Conservation (phyloP, 92 coral and sea anemone genomes). For the Phenganax subtilis region DNA sequence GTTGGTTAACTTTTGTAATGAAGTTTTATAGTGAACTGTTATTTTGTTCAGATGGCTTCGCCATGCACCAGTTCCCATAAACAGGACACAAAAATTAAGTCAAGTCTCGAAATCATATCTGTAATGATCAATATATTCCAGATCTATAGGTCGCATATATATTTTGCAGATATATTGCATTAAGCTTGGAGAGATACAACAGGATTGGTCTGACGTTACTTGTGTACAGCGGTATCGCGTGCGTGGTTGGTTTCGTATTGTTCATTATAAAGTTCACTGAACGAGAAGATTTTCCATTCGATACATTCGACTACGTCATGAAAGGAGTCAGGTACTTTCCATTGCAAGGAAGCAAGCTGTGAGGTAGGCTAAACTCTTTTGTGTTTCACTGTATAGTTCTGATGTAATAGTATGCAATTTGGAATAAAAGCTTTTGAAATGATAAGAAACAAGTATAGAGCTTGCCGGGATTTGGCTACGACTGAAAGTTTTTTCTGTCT, state of each 20-base stretch:
- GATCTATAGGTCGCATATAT: not conserved
- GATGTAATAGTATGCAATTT: not conserved
- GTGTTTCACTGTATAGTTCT: not conserved
- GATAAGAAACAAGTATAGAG: no score
- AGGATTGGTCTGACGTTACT: conserved; percentile 23
- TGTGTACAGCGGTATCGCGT: conserved; percentile 39
- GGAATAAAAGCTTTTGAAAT: no score
- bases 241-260: conserved; percentile 18
- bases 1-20: no score
- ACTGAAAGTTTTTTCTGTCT: no score
- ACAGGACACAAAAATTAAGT: no score
- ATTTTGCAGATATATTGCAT: conserved; percentile 67
- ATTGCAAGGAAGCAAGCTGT: not conserved
- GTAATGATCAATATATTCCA: no score
- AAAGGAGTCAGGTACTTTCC: conserved; percentile 12
- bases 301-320: not conserved
- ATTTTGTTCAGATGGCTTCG: not conserved
- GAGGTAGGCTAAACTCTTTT: not conserved
- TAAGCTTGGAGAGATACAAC: conserved; percentile 59
- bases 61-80: not conserved
- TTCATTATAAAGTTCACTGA: conserved; percentile 18
- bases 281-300: conserved; percentile 26
- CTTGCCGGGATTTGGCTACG: no score
- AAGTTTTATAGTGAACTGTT: no score
- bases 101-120: no score